Evolutionary conservation across 2,888 invertebrate genomes (phyloP), one percentile per base, ranked within the genome.

Genomic region (Acleris cristana): DNA sequence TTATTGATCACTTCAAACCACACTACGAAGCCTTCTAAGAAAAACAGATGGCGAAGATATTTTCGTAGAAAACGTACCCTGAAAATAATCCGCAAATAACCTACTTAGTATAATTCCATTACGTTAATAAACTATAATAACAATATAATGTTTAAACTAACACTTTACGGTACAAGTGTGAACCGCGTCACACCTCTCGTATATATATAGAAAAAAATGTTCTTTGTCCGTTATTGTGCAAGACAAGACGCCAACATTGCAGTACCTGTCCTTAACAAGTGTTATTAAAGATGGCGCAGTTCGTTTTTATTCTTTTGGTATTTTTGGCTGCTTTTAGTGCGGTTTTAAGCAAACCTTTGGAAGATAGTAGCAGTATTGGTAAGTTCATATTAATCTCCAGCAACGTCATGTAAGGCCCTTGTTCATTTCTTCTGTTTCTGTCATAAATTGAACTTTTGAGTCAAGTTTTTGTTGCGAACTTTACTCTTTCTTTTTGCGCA

Each of bases 341-440:
- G 0, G 84, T 79, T 40, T 69, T 68, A 49, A 73, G 83, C 57
- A 76, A 79, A 44, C 86, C 89, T 3, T 59, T 86, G 69, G 80
- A 79, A 53, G 64, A 74, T 12, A 64, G 71, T 54, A 72, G 74
- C 3, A 10, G 65, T 69, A 26, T 58, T 5, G 81, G 85, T 85
- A 68, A 73, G 76, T 62, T 30, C 19, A 30, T 30, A 8, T 8
- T 30, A 30, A 30, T 30, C 30, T 64, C 48, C 16, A 64, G 34
- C n/a, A 57, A 48, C 23, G 21, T 12, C 51, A 48, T 26, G 21
- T 34, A 3, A 12, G 34, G 3, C 34, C 34, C 2, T 34, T 34
- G 34, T 34, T 34, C 1, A 34, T 34, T 10, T 34, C 1, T 2
- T 34, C 6, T 6, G 12, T 34, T 34, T 34, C 10, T 34, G 12